Base-by-base conservation (phyloP, 1,140 invertebrate genomes). In the Thrips palmi region DNA sequence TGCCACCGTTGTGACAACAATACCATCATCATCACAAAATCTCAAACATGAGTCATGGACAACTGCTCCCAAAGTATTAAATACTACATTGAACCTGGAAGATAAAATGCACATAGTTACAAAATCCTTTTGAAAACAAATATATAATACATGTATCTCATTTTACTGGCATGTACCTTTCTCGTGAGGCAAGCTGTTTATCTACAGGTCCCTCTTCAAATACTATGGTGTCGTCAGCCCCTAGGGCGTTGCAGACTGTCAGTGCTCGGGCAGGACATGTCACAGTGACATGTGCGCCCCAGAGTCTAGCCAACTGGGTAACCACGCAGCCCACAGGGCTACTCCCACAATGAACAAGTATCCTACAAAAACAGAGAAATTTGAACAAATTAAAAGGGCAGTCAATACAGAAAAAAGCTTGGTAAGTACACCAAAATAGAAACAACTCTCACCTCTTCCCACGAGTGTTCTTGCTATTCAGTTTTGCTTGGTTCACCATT, bases 311-410 rank as follows among this genome's bases (percentile, higher is more conserved):
- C 25, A 82, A 52, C 56, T 84, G 78, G 32, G 74, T 67, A 25
- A 78, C 62, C 45, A 80, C 66, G 47, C 74, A 74, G 19, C 77
- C 78, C 17, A 76, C 62, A 12, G 76, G 70, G 17, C 71, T 76
- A 44, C 68, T 68, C 17, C 73, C 78, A 31, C 67, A 74, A 50
- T 70, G 67, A 36, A 84, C 57, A 10, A 84, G 58, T 39, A 81
- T 57, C 47, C 79, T 79, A 40, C 31, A 53, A 51, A 45, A 45
- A 49, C 45, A 36, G 45, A 32, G n/a, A 25, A 45, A 36, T 43
- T 40, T 44, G n/a, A 18, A 33, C n/a, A 14, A 24, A 36, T 32
- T 18, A 20, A 25, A 21, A 19, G 25, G 11, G 11, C 11, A 10
- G 12, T n/a, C 11, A 24, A 5, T 4, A n/a, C 11, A 31, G 14